Evolutionary conservation across 2,888 invertebrate genomes (phyloP).

Genomic region (Oscheius myriophilus): DNA sequence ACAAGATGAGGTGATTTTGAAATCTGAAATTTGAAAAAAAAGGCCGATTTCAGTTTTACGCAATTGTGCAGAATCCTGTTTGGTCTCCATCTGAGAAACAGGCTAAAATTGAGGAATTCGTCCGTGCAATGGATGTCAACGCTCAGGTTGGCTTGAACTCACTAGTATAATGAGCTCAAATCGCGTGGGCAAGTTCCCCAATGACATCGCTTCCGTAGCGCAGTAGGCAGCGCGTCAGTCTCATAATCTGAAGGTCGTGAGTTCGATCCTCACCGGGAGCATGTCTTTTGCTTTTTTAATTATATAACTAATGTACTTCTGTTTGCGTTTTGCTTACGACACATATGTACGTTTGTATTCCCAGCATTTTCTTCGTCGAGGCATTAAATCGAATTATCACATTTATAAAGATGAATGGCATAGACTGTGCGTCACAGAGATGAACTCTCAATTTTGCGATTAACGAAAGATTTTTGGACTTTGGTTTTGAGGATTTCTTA

Average conservation of each 20-base stretch:
- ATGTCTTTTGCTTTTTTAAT: conserved; percentile 12
- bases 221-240: conserved; percentile 91
- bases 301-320: too few species aligned
- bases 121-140: conserved; percentile 43
- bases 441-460: background rate
- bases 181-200: too few species aligned
- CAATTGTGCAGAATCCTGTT: conserved; percentile 54
- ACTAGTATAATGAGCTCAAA: background rate
- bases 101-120: conserved; percentile 48
- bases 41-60: conserved; percentile 41
- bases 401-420: background rate
- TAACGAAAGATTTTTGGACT: background rate
- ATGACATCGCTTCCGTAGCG: too few species aligned
- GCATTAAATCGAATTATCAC: too few species aligned
- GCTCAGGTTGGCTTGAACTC: conserved; percentile 37
- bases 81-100: conserved; percentile 52
- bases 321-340: too few species aligned
- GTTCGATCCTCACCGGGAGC: conserved; percentile 85
- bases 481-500: too few species aligned
- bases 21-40: background rate
- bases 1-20: conserved; percentile 43
- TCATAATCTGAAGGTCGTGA: conserved; percentile 93
- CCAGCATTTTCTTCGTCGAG: background rate
- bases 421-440: too few species aligned
- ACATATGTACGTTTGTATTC: background rate